Base-by-base conservation (phyloP, 2,888 invertebrate genomes). In the Drosophila subquinaria region DNA sequence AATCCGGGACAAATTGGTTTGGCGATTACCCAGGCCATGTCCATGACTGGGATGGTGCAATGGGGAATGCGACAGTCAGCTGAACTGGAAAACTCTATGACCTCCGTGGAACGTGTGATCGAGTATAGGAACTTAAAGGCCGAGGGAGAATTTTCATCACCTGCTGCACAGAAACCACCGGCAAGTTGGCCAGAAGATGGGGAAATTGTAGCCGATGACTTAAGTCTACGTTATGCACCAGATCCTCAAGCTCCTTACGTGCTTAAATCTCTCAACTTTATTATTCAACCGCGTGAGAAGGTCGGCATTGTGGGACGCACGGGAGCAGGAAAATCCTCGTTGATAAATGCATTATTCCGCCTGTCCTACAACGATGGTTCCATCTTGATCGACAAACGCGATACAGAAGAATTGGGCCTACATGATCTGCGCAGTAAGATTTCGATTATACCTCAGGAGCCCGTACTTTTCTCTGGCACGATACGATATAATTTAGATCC, bases 41-140 rank as follows among this genome's bases (percentile, higher is more conserved):
- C 95, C 0, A 94, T 97, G 66, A 96, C 96, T 0, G 96, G 96
- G 8, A 93, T 93, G 93, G 93, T 93, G 0, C 93, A 93, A 61
- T 98, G 97, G 97, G 97, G 97, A 35, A 97, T 98, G 95, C 94
- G 98, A 1, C 98, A 98, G 92, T 97, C 97, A 81, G 97, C 98
- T 1, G 98, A 98, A 91, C 92, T 97, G 11, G 97, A 96, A 90
- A 97, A 97, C 90, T 96, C 96, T 75, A 97, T 97, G 97, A 97
- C 97, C 5, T 96, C 97, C 8, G 98, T 98, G 0, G 98, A 99
- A 93, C 95, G 95, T 77, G 94, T 95, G 66, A 92, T 95, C 66
- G 96, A 96, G 86, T 97, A 97, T 91, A 94, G 94, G 15, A 68
- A 79, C 20, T 80, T 93, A 9, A 89, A 91, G 35, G 69, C 91